Evolutionary conservation across 2,797 vertebrate species (phyloP), one percentile per base, ranked within the genome.

Genomic region (Pitangus sulphuratus): DNA sequence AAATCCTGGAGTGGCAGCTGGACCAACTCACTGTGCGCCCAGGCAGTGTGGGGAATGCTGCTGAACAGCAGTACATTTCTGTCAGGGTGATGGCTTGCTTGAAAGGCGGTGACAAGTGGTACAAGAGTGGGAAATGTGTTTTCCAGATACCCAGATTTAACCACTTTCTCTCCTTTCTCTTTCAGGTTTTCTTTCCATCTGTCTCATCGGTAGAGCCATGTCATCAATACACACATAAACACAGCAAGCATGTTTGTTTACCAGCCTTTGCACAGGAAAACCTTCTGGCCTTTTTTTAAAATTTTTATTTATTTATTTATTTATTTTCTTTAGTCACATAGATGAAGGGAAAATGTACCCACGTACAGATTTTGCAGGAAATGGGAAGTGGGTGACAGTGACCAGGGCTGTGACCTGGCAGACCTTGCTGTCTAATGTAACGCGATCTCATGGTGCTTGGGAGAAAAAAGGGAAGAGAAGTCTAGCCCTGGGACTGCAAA

Each of bases 401-500:
- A 69, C 74, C 5, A 2, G 91, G 93, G 95, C 89, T 93, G 40
- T 93, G 97, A 97, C 98, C 97, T 89, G 50, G 57, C 81, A 96
- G 95, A 95, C 96, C 96, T 96, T 25, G 8, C 30, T 4, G 19
- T 81, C 92, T 97, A 91, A 93, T 95, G 97, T 95, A 98, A 98
- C 20, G 1, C 1, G 87, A 98, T 95, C 92, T 87, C 11, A 1
- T 6, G 3, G 74, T 22, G 35, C 22, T 87, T 44, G 39, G 53
- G 89, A 89, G 94, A 89, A 76, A 86, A 96, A 82, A 87, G 69
- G 90, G 64, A 95, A 94, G 83, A 94, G 84, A 93, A 94, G 91
- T 95, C 94, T 97, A 87, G 94, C 95, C 89, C 83, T 74, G 54
- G 69, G 83, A 95, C 91, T 95, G 96, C 97, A 98, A 98, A 98